Conservation (phyloP, 2,113 vertebrate genomes). For the Boulengeromyrus knoepffleri region DNA sequence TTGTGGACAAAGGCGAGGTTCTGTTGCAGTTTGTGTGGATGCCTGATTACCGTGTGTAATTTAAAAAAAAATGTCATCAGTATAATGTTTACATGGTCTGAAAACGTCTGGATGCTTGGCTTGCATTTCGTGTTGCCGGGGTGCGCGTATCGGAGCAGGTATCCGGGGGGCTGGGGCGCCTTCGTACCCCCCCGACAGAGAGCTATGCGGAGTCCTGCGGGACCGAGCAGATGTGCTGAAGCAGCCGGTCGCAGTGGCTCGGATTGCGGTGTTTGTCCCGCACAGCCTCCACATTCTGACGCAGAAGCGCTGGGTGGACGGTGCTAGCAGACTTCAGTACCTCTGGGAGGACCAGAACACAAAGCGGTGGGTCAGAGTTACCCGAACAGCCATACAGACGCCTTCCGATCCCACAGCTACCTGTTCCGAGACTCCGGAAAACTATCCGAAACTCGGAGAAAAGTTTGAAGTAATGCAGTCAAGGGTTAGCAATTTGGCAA, state of each 20-base stretch:
- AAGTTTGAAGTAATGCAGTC: neutral
- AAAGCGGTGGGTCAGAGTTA: neutral
- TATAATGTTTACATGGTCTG: neutral
- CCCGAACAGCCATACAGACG: neutral
- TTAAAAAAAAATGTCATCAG: neutral
- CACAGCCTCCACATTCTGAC: constrained; percentile 63
- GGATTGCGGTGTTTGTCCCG: constrained; percentile 71
- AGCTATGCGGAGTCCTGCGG: neutral
- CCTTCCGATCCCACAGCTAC: neutral
- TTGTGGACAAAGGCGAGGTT: neutral
- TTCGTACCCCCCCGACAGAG: neutral
- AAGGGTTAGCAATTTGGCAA: neutral
- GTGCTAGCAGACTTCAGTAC: constrained; percentile 71
- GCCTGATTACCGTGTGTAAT: neutral
- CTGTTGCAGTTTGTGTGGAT: neutral
- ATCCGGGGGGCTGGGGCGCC: neutral
- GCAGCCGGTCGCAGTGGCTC: constrained; percentile 66
- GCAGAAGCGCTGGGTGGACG: constrained; percentile 63
- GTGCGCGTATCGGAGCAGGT: neutral
- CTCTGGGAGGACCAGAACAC: constrained; percentile 53
- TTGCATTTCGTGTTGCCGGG: neutral
- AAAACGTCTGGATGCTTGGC: neutral
- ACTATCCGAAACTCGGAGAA: neutral
- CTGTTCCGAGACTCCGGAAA: neutral
- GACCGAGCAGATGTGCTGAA: constrained; percentile 61